phyloP scores from a whole-genome alignment of 2,113 vertebrate genomes.

The Callorhinus ursinus region DNA sequence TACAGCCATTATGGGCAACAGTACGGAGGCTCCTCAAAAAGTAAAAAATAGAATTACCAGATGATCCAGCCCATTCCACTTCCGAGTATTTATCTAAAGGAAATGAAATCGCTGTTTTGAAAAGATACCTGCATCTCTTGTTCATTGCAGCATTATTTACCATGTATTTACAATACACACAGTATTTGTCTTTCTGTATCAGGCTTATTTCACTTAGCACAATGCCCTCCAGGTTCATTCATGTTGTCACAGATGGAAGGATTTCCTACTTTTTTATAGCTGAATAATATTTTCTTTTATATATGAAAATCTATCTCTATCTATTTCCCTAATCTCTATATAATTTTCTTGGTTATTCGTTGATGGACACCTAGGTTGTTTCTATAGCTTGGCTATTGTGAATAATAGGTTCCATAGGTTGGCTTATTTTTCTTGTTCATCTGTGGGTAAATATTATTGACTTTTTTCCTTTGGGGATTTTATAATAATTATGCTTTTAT shows the following conservation, averaged over 20 bases:
- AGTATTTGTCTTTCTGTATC: not conserved
- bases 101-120: not conserved
- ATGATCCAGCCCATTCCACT: not conserved
- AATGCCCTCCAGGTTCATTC: not conserved
- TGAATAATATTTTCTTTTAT: not conserved
- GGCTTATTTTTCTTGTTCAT: constrained; percentile 16
- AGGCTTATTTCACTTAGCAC: not conserved
- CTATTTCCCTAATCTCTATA: not conserved
- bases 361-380: not conserved
- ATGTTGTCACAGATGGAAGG: not conserved
- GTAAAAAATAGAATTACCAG: not conserved
- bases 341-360: not conserved
- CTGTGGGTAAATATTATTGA: not conserved
- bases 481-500: not conserved
- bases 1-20: not conserved
- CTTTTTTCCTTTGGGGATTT: not conserved
- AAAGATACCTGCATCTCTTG: not conserved
- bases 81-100: not conserved
- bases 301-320: not conserved
- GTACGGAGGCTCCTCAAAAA: not conserved
- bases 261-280: not conserved
- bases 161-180: not conserved
- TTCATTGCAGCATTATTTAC: not conserved
- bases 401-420: not conserved
- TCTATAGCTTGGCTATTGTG: not conserved